Percentiles rank a stretch among this genome's conserved stretches.
phyloP scores from a whole-genome alignment of 2,113 vertebrate species.

The Catharus bicknelli region DNA sequence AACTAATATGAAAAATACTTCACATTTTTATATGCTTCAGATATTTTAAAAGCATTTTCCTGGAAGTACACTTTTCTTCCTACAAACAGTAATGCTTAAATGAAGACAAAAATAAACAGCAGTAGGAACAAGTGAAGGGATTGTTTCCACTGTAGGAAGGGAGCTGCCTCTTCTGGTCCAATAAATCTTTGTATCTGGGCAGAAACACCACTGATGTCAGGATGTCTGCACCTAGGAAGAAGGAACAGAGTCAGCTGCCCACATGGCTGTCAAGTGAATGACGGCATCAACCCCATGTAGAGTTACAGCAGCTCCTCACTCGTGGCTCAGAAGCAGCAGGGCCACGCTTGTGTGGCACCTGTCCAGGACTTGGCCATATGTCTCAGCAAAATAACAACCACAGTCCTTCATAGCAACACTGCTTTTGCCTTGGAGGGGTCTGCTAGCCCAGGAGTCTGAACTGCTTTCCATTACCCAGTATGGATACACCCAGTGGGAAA shows the following conservation, averaged over 20 bases:
- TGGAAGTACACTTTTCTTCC: neutral
- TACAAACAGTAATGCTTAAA: neutral
- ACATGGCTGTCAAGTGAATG: rapidly evolving
- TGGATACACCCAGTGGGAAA: neutral
- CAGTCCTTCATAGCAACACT: neutral
- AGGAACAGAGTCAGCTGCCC: neutral
- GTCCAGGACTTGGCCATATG: neutral
- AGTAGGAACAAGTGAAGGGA: neutral
- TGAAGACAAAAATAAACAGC: neutral
- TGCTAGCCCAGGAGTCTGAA: neutral
- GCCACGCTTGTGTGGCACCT: rapidly evolving
- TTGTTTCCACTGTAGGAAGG: neutral
- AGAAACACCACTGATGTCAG: neutral
- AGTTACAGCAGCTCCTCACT: neutral
- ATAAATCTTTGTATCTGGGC: neutral
- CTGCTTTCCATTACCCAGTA: neutral
- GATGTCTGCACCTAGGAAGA: neutral
- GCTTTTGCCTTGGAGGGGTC: neutral
- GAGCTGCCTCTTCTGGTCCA: neutral
- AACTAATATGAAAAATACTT: neutral
- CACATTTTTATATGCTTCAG: neutral
- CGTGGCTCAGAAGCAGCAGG: neutral
- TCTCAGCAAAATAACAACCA: neutral
- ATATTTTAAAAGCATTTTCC: neutral
- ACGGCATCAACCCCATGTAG: rapidly evolving